A percentile compares a stretch with the other conserved stretches of the same genome.
Conservation (phyloP, 1,140 invertebrate genomes). For the Trachymyrmex cornetzi region DNA sequence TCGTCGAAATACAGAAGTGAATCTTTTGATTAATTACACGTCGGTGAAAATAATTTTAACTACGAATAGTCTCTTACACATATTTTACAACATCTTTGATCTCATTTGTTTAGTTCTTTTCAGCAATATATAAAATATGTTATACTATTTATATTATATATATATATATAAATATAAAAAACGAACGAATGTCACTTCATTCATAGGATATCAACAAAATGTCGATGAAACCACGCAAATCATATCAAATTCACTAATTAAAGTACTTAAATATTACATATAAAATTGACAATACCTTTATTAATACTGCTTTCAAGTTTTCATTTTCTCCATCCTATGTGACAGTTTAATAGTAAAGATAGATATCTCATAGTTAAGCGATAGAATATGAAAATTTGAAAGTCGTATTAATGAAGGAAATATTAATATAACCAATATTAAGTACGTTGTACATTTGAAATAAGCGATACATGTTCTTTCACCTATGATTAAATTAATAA, state of each 20-base stretch:
- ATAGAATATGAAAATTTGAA: conserved; percentile 8
- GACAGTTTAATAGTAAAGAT: conserved; percentile 15
- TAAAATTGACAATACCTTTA: neutral
- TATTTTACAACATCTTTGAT: neutral
- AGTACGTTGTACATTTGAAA: neutral
- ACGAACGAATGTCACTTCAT: no score
- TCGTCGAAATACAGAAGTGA: conserved; percentile 45
- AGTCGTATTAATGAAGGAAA: neutral
- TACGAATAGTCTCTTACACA: neutral
- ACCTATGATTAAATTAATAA: no score
- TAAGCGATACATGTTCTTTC: neutral
- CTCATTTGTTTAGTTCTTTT: neutral
- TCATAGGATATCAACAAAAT: no score
- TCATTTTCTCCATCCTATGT: neutral
- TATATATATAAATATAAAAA: no score
- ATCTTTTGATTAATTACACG: conserved; percentile 55
- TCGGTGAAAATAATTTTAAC: conserved; percentile 37
- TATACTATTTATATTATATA: neutral
- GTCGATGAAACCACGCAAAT: no score
- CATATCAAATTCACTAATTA: conserved; percentile 17
- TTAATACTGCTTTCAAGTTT: conserved; percentile 10
- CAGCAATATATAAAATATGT: neutral
- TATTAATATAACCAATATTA: conserved; percentile 10
- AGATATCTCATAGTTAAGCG: conserved; percentile 4
- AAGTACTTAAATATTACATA: neutral